Base-by-base conservation (phyloP, 1,140 invertebrate genomes). In the Zaprionus kolodkinae region DNA sequence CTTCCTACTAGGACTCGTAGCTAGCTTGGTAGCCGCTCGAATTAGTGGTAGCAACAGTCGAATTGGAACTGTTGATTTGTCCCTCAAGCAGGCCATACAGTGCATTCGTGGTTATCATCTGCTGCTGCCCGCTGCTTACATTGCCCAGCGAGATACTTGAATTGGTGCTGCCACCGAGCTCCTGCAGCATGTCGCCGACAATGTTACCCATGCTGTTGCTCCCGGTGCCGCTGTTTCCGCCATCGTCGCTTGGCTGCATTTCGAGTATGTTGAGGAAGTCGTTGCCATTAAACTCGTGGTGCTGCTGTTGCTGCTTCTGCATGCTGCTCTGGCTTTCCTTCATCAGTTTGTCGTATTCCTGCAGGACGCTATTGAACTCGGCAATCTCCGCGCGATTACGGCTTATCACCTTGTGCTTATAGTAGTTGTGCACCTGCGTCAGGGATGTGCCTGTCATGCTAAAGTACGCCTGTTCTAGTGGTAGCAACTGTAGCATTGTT, bases 261-360 rank as follows among this genome's bases (percentile, higher is more conserved):
- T 91, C 87, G 7, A 91, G 55, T 11, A 91, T 91, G 64, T 91
- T 92, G n/a, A 92, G 78, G 30, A 87, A 91, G 50, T 92, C 91
- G 54, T 77, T 75, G 33, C 88, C 88, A n/a, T 84, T 89, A 50
- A 88, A 89, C 2, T 89, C 86, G 30, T 85, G 76, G 40, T 86
- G 81, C 50, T 77, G 70, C 13, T 48, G 65, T 27, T 80, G 79
- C 56, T 73, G 81, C 25, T 86, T 91, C 59, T 84, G 87, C 81
- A 92, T 90, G 63, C 80, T 91, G 68, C 74, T 91, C 67, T 91
- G 91, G 45, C 91, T 92, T 60, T 92, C 91, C 65, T 92, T 91
- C 91, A 91, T 91, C 38, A 92, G 63, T 71, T 92, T 92, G 17
- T 92, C 90, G 68, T 92, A 92, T 48, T 92, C 91, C 45, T 87